Conservation (phyloP, 2,797 vertebrate species). For the Thalassophryne amazonica region DNA sequence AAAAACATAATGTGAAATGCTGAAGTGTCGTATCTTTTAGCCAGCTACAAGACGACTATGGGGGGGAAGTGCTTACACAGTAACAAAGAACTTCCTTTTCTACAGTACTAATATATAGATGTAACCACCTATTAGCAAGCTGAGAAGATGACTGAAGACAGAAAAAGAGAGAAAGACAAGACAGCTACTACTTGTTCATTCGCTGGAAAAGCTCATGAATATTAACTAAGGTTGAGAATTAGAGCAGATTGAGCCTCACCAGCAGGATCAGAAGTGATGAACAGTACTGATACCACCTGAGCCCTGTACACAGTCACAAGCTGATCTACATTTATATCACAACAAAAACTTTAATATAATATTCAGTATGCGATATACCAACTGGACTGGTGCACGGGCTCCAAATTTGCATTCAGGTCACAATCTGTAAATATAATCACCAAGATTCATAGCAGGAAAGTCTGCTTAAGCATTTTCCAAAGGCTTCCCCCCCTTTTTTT, state of each 20-base stretch:
- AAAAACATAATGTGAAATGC: neutral
- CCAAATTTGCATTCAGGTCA: too few relatives aligned
- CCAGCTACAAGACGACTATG: neutral
- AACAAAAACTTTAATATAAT: neutral
- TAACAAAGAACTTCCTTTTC: too few relatives aligned
- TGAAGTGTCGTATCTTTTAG: conserved; percentile 7
- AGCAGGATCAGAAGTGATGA: conserved; percentile 33
- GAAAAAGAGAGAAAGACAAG: neutral
- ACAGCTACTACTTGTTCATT: neutral
- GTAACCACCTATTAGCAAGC: too few relatives aligned
- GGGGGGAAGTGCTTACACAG: too few relatives aligned
- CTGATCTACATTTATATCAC: neutral
- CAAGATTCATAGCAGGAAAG: too few relatives aligned
- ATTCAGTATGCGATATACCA: too few relatives aligned
- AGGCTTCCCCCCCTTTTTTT: too few relatives aligned
- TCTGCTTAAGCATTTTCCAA: too few relatives aligned
- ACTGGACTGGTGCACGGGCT: too few relatives aligned
- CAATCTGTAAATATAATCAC: too few relatives aligned
- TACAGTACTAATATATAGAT: too few relatives aligned
- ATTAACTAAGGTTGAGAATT: neutral
- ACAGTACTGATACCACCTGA: conserved; percentile 49
- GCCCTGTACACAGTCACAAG: conserved; percentile 12
- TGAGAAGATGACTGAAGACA: too few relatives aligned
- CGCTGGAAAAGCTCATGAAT: conserved; percentile 5
- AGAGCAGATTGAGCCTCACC: conserved; percentile 27